Conservation (phyloP, 2,888 invertebrate species). For the Pyrocoelia pectoralis region DNA sequence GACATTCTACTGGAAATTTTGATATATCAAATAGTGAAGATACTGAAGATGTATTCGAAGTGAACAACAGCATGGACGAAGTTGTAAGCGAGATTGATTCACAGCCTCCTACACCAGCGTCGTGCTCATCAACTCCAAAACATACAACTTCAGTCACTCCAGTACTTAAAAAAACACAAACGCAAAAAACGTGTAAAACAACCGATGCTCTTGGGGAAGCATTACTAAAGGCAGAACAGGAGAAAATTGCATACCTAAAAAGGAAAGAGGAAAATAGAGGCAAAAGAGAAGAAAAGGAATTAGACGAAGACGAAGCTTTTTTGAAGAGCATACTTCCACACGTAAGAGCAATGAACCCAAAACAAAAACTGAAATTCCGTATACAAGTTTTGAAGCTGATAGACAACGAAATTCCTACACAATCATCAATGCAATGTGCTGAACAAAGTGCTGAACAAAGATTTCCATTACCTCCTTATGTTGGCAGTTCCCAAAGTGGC, state of each 20-base stretch:
- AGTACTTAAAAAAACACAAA: neutral
- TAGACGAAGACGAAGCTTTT: neutral
- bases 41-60: neutral
- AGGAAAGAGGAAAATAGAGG: neutral
- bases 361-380: slow-evolving; percentile 12
- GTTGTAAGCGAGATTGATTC: too few relatives aligned
- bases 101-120: neutral
- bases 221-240: neutral
- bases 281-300: neutral
- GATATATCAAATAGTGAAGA: slow-evolving; percentile 2
- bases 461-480: neutral
- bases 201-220: neutral
- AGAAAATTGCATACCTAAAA: neutral
- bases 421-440: neutral
- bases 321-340: neutral
- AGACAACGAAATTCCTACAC: slow-evolving; percentile 10
- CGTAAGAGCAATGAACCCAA: slow-evolving; percentile 8
- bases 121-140: neutral
- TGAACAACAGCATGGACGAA: neutral
- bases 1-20: neutral
- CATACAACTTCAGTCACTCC: neutral
- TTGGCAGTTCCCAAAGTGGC: slow-evolving; percentile 7
- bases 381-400: slow-evolving; percentile 6
- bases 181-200: too few relatives aligned
- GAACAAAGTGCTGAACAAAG: too few relatives aligned